Conservation (phyloP, 2,797 vertebrate genomes). For the Pteropus rufus region DNA sequence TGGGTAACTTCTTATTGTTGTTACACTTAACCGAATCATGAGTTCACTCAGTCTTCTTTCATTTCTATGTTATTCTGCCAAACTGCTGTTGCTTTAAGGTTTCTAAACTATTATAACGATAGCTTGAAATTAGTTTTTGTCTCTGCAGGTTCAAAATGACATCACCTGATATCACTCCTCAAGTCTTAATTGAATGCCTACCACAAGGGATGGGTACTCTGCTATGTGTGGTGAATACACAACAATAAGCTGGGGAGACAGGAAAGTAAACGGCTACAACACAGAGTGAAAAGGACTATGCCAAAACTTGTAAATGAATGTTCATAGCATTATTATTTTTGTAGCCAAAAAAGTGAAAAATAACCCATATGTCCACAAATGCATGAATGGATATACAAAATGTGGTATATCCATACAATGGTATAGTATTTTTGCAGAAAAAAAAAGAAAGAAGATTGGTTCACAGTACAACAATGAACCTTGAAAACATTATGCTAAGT, state of each 20-base stretch:
- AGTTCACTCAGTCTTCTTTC: neutral
- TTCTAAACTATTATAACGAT: constrained; percentile 27
- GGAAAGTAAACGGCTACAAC: neutral
- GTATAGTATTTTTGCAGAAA: neutral
- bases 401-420: neutral
- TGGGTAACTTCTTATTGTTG: neutral
- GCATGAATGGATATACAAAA: neutral
- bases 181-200: neutral
- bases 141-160: neutral
- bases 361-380: neutral
- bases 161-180: neutral
- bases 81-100: neutral
- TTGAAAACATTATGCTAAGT: neutral
- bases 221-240: neutral
- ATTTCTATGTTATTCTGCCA: neutral
- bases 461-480: neutral
- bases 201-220: neutral
- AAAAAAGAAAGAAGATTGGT: neutral
- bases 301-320: neutral
- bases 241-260: neutral
- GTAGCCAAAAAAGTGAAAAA: neutral
- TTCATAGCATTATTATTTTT: neutral
- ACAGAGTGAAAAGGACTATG: neutral
- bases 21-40: neutral
- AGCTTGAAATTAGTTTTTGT: constrained; percentile 14